These are phyloP conservation scores for Thamnaconus septentrionalis DNA, from an alignment of 2,113 vertebrate genomes.

Conservation along the genomic window DNA sequence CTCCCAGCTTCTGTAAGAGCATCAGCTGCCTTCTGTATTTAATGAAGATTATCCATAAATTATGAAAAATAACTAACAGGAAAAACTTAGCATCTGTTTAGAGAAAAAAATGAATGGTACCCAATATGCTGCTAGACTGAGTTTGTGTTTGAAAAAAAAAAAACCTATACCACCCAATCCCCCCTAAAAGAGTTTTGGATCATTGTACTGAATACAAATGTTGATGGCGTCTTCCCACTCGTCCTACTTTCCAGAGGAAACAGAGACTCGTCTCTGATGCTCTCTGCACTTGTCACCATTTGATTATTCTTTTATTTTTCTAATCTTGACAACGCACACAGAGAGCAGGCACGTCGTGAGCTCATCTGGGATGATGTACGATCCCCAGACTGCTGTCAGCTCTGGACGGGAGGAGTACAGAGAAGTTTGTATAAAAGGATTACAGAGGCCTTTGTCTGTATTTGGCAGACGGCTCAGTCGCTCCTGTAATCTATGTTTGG, in stretches of 20 bases:
- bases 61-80: too few species aligned
- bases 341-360: constrained; percentile 30
- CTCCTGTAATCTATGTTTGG: constrained; percentile 57
- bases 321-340: constrained; percentile 13
- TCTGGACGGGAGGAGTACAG: constrained; percentile 22
- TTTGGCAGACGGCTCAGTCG: constrained; percentile 45
- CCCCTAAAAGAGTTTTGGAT: not conserved
- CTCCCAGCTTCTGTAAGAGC: not conserved
- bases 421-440: constrained; percentile 54
- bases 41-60: too few species aligned
- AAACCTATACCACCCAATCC: not conserved
- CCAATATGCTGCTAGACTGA: constrained; percentile 1
- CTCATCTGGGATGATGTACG: constrained; percentile 44
- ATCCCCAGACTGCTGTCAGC: constrained; percentile 40
- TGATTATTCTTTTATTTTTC: constrained; percentile 6
- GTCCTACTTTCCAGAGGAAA: constrained; percentile 35
- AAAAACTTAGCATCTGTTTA: too few species aligned
- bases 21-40: constrained; percentile 1
- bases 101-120: too few species aligned
- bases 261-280: constrained; percentile 22
- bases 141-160: constrained; percentile 9
- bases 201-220: constrained; percentile 3
- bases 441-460: constrained; percentile 58
- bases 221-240: constrained; percentile 5
- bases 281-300: constrained; percentile 32